phyloP scores from a whole-genome alignment of 2,113 vertebrate genomes.

The Ploceus nigricollis region DNA sequence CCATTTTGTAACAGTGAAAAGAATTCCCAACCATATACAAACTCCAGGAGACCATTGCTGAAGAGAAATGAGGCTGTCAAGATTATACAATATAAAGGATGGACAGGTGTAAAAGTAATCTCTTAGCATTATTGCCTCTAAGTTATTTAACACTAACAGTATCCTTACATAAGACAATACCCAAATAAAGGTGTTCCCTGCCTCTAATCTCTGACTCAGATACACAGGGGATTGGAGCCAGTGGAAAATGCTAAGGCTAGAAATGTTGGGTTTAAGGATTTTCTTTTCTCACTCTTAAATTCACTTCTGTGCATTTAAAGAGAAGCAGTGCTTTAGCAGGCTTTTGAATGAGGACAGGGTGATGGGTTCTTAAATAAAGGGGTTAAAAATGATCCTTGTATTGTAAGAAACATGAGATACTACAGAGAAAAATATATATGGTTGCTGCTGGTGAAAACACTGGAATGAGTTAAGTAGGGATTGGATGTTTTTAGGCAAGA shows the following conservation, averaged over 20 bases:
- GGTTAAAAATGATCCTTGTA: not conserved
- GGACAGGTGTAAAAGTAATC: not conserved
- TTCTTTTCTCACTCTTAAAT: not conserved
- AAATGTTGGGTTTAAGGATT: not conserved
- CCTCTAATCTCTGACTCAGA: not conserved
- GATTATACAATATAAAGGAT: not conserved
- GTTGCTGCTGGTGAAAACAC: not conserved
- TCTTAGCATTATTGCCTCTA: not conserved
- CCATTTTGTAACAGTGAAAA: conserved; percentile 4
- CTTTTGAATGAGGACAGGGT: not conserved
- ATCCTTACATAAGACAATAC: not conserved
- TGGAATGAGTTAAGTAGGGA: not conserved
- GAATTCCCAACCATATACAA: not conserved
- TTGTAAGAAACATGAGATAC: not conserved
- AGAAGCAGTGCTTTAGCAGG: not conserved
- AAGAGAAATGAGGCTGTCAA: not conserved
- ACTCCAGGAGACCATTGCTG: not conserved
- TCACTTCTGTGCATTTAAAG: not conserved
- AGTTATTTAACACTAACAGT: not conserved
- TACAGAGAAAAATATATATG: not conserved
- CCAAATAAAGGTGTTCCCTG: not conserved
- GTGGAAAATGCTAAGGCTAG: not conserved
- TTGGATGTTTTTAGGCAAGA: not conserved
- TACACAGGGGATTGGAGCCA: not conserved
- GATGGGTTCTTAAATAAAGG: not conserved